Evolutionary conservation across 2,797 vertebrate species (phyloP), one percentile per base, ranked within the genome.

Genomic region (Gymnopithys bicolor): DNA sequence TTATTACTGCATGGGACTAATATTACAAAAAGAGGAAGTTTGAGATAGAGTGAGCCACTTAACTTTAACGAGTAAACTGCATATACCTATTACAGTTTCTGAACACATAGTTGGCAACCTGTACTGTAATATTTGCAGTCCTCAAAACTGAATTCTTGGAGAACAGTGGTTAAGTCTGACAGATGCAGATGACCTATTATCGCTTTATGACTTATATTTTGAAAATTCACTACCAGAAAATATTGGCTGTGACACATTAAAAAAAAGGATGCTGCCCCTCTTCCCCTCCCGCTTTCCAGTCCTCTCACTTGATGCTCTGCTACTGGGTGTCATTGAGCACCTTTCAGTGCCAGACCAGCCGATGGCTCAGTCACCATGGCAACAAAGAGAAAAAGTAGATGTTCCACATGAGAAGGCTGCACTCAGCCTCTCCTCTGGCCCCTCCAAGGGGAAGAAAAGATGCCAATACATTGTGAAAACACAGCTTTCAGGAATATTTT

Each of bases 361-460:
- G 0, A 80, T 46, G 52, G 79, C 63, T 96, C 84, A 22, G 94
- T 98, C 7, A 0, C 96, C 84, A 89, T 96, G 86, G 94, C 73
- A 96, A 95, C 75, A 0, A 15, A 35, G 62, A 91, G 84, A 55
- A 52, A 80, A 89, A 59, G 79, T 87, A 63, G 63, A 74, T 51
- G 76, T 94, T 96, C 95, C 95, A 93, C 90, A 63, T 76, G 85
- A 90, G 19, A 69, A 86, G 81, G 83, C 77, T 83, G 87, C 68
- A 95, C 73, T 45, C 55, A 87, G 6, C 62, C 90, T 90, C 83
- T 75, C 55, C 62, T 92, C 75, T 5, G 5, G 83, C 71, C 77
- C 77, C 79, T 93, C 89, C 2, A 3, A 86, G 66, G 59, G 75
- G 66, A 71, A 59, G 66, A 94, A 93, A 90, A 94, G 71, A 78